Percentiles rank a stretch among this genome's conserved stretches.
These are phyloP conservation scores for Engystomops pustulosus DNA, from an alignment of 2,113 vertebrate species.

Conservation along the genomic window DNA sequence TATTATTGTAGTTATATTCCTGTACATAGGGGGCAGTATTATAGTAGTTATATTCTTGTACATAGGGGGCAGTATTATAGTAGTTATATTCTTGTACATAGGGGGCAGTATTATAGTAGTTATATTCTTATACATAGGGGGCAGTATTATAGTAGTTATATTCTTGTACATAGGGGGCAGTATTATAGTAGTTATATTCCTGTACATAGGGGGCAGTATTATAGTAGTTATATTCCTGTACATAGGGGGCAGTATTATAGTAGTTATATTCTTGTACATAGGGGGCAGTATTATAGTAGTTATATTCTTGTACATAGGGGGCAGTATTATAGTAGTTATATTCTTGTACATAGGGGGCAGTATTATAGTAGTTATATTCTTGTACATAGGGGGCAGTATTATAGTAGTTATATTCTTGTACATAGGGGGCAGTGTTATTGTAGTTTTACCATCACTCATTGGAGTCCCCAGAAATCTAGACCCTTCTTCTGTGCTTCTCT, in stretches of 20 bases:
- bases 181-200: slow-evolving; percentile 3
- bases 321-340: slow-evolving; percentile 11
- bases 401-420: slow-evolving; percentile 3
- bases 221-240: neutral
- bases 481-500: slow-evolving; percentile 79
- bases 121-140: neutral
- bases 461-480: slow-evolving; percentile 89
- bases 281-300: no score
- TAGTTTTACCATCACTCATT: slow-evolving; percentile 77
- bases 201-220: neutral
- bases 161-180: neutral
- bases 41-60: slow-evolving; percentile 7
- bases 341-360: neutral
- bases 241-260: neutral
- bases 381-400: neutral
- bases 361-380: slow-evolving; percentile 12
- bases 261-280: no score
- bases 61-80: neutral
- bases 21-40: neutral
- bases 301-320: no score
- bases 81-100: slow-evolving; percentile 1
- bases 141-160: slow-evolving; percentile 3
- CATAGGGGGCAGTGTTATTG: neutral
- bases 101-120: neutral
- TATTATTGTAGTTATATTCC: neutral